Evolutionary conservation across 2,797 vertebrate species (phyloP).

Genomic region (Rhyacichthys aspro): DNA sequence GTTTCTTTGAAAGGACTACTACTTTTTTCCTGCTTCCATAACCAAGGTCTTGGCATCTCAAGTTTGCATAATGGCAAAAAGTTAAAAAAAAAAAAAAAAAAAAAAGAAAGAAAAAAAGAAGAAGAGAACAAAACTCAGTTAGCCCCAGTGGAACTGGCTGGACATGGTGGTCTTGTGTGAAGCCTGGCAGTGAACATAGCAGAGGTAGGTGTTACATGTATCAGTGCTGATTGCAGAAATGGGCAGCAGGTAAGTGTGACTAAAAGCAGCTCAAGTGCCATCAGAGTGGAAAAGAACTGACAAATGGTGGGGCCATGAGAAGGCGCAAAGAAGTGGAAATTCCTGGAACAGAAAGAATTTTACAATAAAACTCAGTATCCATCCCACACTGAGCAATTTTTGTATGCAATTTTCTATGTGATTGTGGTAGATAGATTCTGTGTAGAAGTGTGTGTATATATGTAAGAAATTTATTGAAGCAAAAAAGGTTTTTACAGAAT

Average conservation of each 20-base stretch:
- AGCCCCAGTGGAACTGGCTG: not conserved
- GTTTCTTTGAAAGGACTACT: no score
- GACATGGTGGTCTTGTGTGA: not conserved
- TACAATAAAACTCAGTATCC: not conserved
- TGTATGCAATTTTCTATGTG: no score
- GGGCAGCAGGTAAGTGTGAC: conserved; percentile 11
- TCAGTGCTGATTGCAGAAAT: not conserved
- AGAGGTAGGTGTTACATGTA: not conserved
- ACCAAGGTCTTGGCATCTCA: no score
- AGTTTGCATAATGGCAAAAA: not conserved
- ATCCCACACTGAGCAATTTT: no score
- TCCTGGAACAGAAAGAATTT: not conserved
- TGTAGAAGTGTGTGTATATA: no score
- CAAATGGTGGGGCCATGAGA: not conserved
- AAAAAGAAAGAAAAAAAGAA: no score
- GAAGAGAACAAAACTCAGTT: no score
- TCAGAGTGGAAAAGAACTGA: not conserved
- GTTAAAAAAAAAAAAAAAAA: not conserved
- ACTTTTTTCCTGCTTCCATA: no score
- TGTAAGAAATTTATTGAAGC: no score
- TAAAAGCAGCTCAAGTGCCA: conserved; percentile 5
- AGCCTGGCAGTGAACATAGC: not conserved
- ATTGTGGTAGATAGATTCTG: no score
- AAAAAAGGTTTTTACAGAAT: no score
- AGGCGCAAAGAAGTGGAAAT: not conserved